Evolutionary conservation across 2,113 vertebrate genomes (phyloP).

Genomic region (Gymnogyps californianus): DNA sequence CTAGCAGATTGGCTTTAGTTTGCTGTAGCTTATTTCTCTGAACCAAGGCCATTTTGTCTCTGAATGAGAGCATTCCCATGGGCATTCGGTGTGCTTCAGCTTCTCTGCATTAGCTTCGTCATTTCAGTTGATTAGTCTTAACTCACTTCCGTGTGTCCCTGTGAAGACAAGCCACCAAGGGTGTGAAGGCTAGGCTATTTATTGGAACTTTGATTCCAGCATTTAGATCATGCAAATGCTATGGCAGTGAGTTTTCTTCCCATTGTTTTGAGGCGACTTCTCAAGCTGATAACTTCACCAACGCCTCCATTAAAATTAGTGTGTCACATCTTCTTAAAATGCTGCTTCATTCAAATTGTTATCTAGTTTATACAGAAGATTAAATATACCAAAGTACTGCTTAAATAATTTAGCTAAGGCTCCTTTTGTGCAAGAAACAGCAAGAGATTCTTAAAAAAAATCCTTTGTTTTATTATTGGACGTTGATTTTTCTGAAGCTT

Average conservation of each 20-base stretch:
- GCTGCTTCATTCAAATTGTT: not conserved
- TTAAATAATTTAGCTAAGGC: conserved; percentile 22
- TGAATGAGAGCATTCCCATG: not conserved
- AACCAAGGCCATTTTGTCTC: not conserved
- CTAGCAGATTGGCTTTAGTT: not conserved
- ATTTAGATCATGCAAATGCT: not conserved
- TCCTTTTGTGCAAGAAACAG: not conserved
- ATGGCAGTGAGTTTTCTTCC: not conserved
- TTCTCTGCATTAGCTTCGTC: not conserved
- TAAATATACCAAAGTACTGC: not conserved
- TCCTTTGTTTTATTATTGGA: conserved; percentile 39
- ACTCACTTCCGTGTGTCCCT: not conserved
- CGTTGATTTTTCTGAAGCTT: conserved; percentile 17
- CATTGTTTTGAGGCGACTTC: not conserved
- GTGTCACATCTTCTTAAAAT: not conserved
- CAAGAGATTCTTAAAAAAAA: conserved; percentile 4
- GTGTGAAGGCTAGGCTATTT: not conserved
- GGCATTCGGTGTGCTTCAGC: not conserved
- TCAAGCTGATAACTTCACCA: not conserved
- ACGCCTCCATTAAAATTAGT: not conserved
- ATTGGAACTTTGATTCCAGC: not conserved
- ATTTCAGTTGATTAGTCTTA: not conserved
- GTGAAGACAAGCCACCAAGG: not conserved
- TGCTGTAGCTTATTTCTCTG: not conserved
- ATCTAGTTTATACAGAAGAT: conserved; percentile 23